These are phyloP conservation scores for Torymus auratus DNA, from an alignment of 2,888 invertebrate genomes.

Conservation along the genomic window DNA sequence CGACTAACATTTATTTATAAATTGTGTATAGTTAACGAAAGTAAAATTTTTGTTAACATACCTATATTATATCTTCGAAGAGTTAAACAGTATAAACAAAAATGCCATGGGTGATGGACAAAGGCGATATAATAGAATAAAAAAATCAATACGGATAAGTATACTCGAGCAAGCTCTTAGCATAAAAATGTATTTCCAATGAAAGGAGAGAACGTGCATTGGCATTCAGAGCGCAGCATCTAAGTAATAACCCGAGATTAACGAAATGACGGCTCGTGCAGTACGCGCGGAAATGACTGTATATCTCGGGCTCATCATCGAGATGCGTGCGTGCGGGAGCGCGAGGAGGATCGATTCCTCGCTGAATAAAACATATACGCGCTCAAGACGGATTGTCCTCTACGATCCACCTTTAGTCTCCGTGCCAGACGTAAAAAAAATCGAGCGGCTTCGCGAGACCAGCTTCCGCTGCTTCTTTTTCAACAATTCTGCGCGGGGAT, in stretches of 20 bases:
- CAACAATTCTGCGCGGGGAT: neutral
- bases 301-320: neutral
- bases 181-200: neutral
- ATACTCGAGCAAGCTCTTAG: too few species aligned
- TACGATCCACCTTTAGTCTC: neutral
- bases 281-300: neutral
- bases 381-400: slow-evolving; percentile 5
- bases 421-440: neutral
- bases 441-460: slow-evolving; percentile 27
- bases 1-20: too few species aligned
- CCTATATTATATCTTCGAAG: too few species aligned
- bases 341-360: slow-evolving; percentile 32
- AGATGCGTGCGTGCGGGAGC: neutral
- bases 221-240: neutral
- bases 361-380: slow-evolving; percentile 44
- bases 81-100: too few species aligned
- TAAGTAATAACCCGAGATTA: slow-evolving; percentile 38
- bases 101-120: too few species aligned
- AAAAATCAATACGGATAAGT: neutral
- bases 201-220: too few species aligned
- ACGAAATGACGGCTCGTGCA: slow-evolving; percentile 1
- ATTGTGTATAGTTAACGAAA: too few species aligned
- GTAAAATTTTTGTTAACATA: too few species aligned
- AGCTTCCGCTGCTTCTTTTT: slow-evolving; percentile 42
- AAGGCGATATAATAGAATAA: neutral